These are phyloP conservation scores for Neolamprologus variostigma DNA, from an alignment of 2,113 vertebrate genomes.

Conservation along the genomic window DNA sequence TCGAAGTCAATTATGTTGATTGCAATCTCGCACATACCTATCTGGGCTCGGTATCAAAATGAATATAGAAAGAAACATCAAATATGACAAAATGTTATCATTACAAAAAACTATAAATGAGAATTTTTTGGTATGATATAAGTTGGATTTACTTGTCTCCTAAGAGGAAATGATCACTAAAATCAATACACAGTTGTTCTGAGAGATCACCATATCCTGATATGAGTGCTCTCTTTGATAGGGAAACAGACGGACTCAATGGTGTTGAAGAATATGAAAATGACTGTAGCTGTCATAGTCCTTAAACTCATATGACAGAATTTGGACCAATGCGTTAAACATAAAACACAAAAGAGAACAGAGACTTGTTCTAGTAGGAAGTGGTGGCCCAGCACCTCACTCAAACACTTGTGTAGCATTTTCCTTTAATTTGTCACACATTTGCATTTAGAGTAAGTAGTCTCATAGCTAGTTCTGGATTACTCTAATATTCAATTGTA, in stretches of 20 bases:
- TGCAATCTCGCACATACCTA: neutral
- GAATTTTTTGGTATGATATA: neutral
- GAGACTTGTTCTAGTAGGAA: neutral
- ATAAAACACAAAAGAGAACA: neutral
- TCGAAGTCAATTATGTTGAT: neutral
- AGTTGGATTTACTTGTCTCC: neutral
- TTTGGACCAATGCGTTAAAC: neutral
- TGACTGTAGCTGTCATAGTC: neutral
- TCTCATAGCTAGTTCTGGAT: neutral
- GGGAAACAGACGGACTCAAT: accelerated
- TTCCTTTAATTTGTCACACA: neutral
- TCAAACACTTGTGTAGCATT: neutral
- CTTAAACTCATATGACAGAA: neutral
- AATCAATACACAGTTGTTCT: neutral
- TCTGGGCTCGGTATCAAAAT: neutral
- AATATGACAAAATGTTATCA: neutral
- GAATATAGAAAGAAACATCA: neutral
- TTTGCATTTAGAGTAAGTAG: neutral
- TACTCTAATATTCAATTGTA: neutral
- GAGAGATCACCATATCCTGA: neutral
- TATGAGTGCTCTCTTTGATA: neutral
- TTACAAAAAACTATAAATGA: neutral
- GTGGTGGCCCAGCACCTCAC: neutral
- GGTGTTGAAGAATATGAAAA: neutral
- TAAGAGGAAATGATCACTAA: neutral